Evolutionary conservation across 2,888 invertebrate species (phyloP), one percentile per base, ranked within the genome.

Genomic region (Andrena bucephala): DNA sequence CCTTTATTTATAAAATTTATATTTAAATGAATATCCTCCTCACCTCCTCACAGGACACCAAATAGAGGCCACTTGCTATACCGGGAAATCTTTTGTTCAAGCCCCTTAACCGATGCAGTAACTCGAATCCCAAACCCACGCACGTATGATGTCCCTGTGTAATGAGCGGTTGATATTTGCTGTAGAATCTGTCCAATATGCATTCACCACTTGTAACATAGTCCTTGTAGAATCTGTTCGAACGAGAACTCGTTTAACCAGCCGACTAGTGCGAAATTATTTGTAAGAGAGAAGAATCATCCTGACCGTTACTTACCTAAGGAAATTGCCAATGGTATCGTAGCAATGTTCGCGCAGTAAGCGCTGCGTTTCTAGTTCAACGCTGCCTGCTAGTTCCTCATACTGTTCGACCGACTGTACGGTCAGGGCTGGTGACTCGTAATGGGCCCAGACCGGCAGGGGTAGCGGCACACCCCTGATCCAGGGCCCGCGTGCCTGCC

Each of bases 11-110:
- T 20, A 20, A 20, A 20, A 20, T 20, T 20, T 20, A 20, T 20
- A 20, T 20, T 20, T 20, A 20, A 20, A 20, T 20, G 20, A 20
- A 20, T 20, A 20, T 20, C 20, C 20, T 20, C 20, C 20, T 20
- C 20, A 97, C 97, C 94, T 98, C 98, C 94, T 98, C 98, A 92
- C 98, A 98, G 16, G 98, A 98, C 68, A 97, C 97, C 89, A 98
- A 95, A 91, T 96, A 97, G 80, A 97, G 94, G 90, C 96, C 95
- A 78, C 95, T 95, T 52, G 95, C 95, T 89, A 97, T 94, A 68
- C 96, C 96, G 6, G 96, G 96, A 91, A 96, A 96, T 93, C 96
- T 95, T 91, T 96, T 94, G 85, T 96, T 96, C 83, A 97, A 93
- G 74, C 94, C 92, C 70, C 94, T 94, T 91, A 97, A 95, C 70